These are phyloP conservation scores for Artibeus lituratus DNA, from an alignment of 2,797 vertebrate species.

Conservation along the genomic window DNA sequence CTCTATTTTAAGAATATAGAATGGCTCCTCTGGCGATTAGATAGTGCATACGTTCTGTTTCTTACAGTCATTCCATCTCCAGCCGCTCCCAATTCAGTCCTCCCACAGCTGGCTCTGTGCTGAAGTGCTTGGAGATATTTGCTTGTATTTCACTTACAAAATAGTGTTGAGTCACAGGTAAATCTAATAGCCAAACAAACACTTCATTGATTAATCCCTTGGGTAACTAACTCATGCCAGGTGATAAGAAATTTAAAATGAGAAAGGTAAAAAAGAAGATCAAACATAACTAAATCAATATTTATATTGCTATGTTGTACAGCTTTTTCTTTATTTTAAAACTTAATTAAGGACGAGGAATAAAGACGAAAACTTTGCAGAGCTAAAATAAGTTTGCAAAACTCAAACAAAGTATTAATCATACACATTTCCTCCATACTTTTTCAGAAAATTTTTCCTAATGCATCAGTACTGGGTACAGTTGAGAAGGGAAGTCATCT, in stretches of 20 bases:
- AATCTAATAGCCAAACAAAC: neutral
- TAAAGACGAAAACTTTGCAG: slow-evolving; percentile 17
- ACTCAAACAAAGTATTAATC: neutral
- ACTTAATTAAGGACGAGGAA: slow-evolving; percentile 7
- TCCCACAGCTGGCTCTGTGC: neutral
- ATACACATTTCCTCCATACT: neutral
- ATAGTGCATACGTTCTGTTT: neutral
- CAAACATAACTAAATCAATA: neutral
- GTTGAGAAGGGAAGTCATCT: neutral
- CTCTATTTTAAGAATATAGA: neutral
- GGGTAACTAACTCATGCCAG: neutral
- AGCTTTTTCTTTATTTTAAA: slow-evolving; percentile 8
- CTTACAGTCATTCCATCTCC: neutral
- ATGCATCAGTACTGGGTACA: neutral
- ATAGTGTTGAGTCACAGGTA: neutral
- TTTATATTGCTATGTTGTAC: neutral
- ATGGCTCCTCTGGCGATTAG: neutral
- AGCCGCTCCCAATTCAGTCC: neutral
- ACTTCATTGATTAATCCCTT: neutral
- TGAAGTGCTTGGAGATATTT: neutral
- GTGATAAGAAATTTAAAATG: neutral
- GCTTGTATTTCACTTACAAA: neutral
- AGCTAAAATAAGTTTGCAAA: neutral
- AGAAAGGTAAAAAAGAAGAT: slow-evolving; percentile 36
- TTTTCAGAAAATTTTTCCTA: slow-evolving; percentile 2